phyloP scores from a whole-genome alignment of 23 tunicate genomes.

The Trididemnum clinides region DNA sequence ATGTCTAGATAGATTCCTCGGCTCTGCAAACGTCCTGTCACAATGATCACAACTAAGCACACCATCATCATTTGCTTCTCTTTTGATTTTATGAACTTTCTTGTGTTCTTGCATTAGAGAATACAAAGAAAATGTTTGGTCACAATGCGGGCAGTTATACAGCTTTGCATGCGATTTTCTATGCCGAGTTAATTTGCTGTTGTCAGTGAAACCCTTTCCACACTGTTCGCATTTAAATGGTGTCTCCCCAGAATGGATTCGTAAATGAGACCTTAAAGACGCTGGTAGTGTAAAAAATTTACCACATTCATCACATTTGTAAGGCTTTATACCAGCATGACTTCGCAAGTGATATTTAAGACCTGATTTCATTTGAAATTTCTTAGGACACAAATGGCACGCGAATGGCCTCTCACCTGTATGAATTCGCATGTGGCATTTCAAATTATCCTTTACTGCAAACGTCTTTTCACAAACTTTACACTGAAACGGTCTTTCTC shows the following conservation, averaged over 20 bases:
- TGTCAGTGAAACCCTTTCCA: neutral
- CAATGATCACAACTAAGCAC: no score
- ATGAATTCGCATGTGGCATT: neutral
- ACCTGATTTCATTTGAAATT: neutral
- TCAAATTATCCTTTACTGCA: neutral
- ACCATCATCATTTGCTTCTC: no score
- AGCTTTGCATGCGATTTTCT: neutral
- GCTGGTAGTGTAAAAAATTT: neutral
- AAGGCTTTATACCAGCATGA: slow-evolving; percentile 10
- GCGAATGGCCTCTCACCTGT: neutral
- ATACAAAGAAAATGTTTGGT: no score
- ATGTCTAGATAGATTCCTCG: no score
- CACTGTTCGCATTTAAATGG: neutral
- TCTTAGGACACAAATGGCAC: slow-evolving; percentile 1
- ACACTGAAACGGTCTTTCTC: neutral
- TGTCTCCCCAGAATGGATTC: neutral
- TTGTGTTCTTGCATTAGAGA: no score
- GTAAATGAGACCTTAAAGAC: neutral
- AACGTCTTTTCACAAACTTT: neutral
- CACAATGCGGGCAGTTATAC: no score
- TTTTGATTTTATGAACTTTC: no score
- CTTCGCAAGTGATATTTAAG: neutral
- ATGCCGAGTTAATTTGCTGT: neutral
- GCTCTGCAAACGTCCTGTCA: no score
- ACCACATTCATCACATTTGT: neutral